A percentile compares a stretch with the other conserved stretches of the same genome.
These are phyloP conservation scores for Acronicta leporina DNA, from an alignment of 2,888 invertebrate genomes.

Conservation along the genomic window DNA sequence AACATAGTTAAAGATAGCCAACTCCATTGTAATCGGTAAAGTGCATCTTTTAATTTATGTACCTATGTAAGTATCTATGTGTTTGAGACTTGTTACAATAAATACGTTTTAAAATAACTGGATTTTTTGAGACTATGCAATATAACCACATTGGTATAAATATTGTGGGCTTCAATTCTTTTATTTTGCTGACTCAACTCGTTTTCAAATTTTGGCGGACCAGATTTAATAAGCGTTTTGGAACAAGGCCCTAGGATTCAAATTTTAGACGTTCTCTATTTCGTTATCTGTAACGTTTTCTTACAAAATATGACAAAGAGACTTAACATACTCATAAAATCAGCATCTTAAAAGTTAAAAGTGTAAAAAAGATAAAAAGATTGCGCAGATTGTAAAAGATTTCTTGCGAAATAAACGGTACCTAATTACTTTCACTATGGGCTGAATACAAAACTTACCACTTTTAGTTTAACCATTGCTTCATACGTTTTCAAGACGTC, in stretches of 20 bases:
- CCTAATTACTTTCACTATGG: constrained; percentile 28
- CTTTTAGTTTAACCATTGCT: constrained; percentile 6
- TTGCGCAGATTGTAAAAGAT: constrained; percentile 33
- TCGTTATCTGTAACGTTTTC: neutral
- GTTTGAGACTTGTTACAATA: too few species aligned
- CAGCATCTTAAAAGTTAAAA: constrained; percentile 11
- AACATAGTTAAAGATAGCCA: neutral
- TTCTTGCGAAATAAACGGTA: constrained; percentile 25
- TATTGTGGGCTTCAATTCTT: too few species aligned
- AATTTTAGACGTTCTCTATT: neutral
- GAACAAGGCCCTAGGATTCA: too few species aligned
- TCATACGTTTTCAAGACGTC: neutral
- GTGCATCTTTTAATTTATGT: too few species aligned
- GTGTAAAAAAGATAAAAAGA: constrained; percentile 20
- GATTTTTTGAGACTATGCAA: too few species aligned
- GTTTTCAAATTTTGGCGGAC: too few species aligned
- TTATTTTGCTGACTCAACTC: too few species aligned
- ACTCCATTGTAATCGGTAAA: neutral
- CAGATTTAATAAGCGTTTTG: too few species aligned
- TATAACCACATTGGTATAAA: too few species aligned
- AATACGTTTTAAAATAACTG: too few species aligned
- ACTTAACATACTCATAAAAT: neutral
- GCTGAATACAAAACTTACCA: neutral
- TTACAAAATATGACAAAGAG: constrained; percentile 18
- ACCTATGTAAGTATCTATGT: too few species aligned